phyloP scores from a whole-genome alignment of 2,113 vertebrate genomes.

The Coptodon bakossiorum region DNA sequence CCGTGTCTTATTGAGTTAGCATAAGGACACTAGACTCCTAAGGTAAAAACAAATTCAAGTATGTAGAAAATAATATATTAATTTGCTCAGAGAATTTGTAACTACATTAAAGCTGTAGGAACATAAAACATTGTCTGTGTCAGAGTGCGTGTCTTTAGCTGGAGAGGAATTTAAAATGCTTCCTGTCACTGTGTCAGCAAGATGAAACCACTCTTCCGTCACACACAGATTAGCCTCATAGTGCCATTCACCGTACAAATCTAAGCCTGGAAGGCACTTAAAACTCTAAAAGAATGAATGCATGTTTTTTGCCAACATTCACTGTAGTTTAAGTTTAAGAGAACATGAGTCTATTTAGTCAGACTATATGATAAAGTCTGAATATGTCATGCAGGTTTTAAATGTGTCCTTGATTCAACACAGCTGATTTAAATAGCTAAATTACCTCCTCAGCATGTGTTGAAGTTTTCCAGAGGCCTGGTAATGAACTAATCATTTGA shows the following conservation, averaged over 20 bases:
- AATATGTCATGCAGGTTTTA: not conserved
- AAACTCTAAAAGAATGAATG: not conserved
- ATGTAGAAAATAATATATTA: not conserved
- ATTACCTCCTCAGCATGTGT: not conserved
- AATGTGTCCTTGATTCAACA: not conserved
- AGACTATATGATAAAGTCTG: not conserved
- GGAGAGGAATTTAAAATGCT: not conserved
- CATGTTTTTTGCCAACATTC: not conserved
- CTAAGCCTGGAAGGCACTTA: not conserved
- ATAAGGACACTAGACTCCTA: not conserved
- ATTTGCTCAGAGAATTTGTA: not conserved
- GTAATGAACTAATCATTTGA: not conserved
- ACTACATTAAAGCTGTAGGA: not conserved
- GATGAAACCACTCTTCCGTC: not conserved
- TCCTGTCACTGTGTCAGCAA: conserved; percentile 29
- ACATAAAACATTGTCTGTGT: not conserved
- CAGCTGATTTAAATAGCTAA: not conserved
- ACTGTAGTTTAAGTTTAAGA: not conserved
- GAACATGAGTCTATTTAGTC: not conserved
- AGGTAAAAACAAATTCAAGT: not conserved
- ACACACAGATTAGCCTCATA: not conserved
- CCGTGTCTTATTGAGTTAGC: not conserved
- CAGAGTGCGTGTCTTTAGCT: not conserved
- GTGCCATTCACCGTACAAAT: not conserved
- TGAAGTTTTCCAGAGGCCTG: not conserved